phyloP scores from a whole-genome alignment of 1,140 invertebrate species.

The Plutomurus gul region DNA sequence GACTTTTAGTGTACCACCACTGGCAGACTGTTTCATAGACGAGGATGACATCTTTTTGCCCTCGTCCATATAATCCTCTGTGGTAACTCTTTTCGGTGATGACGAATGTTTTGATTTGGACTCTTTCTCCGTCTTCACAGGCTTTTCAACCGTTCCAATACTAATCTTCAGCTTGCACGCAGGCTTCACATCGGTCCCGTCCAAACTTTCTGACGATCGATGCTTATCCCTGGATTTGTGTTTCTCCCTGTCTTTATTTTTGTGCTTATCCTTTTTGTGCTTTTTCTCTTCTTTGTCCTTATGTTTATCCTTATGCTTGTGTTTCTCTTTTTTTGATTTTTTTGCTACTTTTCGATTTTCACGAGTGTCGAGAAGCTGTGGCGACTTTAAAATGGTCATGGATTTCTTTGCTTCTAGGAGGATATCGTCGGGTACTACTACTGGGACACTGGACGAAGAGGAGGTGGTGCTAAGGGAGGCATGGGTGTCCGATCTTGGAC shows the following conservation, averaged over 20 bases:
- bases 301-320: conserved; percentile 70
- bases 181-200: neutral
- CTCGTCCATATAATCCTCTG: neutral
- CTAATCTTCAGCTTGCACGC: conserved; percentile 31
- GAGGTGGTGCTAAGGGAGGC: neutral
- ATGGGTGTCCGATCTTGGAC: neutral
- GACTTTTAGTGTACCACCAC: neutral
- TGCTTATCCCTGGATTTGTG: conserved; percentile 26
- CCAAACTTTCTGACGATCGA: neutral
- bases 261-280: conserved; percentile 59
- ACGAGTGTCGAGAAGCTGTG: no score
- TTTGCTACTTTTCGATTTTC: conserved; percentile 39
- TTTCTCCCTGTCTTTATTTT: conserved; percentile 53
- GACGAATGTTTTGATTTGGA: conserved; percentile 24
- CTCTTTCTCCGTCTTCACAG: conserved; percentile 18
- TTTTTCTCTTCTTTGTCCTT: conserved; percentile 67
- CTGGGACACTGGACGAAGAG: no score
- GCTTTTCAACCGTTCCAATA: conserved; percentile 9
- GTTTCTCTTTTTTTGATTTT: conserved; percentile 60
- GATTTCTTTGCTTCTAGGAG: neutral
- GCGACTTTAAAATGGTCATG: no score
- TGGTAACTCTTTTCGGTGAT: neutral
- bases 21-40: neutral
- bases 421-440: neutral
- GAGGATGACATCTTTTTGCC: neutral